Base-by-base conservation (phyloP, 2,888 invertebrate species). In the Himalopsyche anomala region DNA sequence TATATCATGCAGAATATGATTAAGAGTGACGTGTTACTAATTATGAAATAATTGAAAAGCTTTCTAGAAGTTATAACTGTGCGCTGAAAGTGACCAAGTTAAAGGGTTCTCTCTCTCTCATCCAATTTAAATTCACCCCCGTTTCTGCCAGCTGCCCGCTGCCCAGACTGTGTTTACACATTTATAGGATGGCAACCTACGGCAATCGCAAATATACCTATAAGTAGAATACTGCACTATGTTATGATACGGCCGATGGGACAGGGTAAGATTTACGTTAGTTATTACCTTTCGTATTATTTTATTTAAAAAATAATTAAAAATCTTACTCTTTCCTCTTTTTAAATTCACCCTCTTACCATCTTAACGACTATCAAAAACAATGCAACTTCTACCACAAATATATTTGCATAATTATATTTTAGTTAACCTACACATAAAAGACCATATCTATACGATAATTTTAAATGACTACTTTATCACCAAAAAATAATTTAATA, bases 131-230 rank as follows among this genome's bases (percentile, higher is more conserved):
- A 87, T 87, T 84, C 83, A 80, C 87, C 79, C 45, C 42, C 82
- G 80, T 74, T 36, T 74, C 19, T 74, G 38, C 38, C 74, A 74
- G 74, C 74, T 74, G 74, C 74, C 74, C 74, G 38, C 28, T 36
- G 69, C 83, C 85, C 87, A 85, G 85, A 85, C 86, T 79, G 74
- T 87, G 87, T 87, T 87, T 87, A 87, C 87, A 56, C 81, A 87
- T 87, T 87, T 87, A 87, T 84, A 55, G 42, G 83, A 40, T 62
- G 51, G 81, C 51, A 42, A 83, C 80, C 86, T 55, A 81, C 45
- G 82, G 54, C 55, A 28, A 28, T 51, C 55, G 54, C 28, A 36
- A 28, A 74, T 36, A 74, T 36, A 36, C 36, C n/a, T 74, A 74
- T 74, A 36, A 15, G 36, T 12, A 51, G 51, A 51, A 38, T 12